Base-by-base conservation (phyloP, 2,113 vertebrate genomes). In the Coturnix japonica region DNA sequence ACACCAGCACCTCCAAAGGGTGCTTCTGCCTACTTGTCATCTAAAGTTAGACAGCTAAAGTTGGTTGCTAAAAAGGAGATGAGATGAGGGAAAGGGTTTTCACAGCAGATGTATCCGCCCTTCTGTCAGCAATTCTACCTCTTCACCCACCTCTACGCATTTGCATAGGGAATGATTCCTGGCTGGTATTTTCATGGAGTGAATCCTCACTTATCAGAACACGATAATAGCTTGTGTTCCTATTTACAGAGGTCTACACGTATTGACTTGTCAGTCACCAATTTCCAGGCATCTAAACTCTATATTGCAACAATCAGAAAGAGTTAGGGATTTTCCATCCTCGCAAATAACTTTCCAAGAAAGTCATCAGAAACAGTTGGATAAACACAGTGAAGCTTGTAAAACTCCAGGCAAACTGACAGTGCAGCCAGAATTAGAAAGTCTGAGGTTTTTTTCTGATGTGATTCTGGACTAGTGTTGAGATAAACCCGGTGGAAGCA, bases 1-100 rank as follows among this genome's bases (percentile, higher is more conserved):
- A 66, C 64, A 76, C 84, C 63, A 57, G 67, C 81, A 73, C 60
- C 59, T 90, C 94, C 81, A 70, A 80, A 64, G 47, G 64, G 79
- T 77, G 85, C 75, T 80, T 79, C 89, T 91, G 46, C 89, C 93
- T 89, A 65, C 78, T 87, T 65, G 10, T 25, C 9, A 1, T 46
- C 74, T 82, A 65, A 6, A 0, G 0, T 69, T 78, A 72, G 81
- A 65, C 39, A 72, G 74, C 71, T 91, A 20, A 67, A 83, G 85
- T 82, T 85, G 33, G 12, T 31, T 71, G 33, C 64, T 88, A 31
- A 49, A 76, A 60, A 46, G 33, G 19, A 25, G 3, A 19, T 67
- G 39, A 14, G 43, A 81, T 70, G 74, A 83, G 14, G 37, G 19
- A 70, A 59, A 25, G 28, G 51, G 56, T 60, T 86, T 86, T 19